Evolutionary conservation across 2,888 invertebrate species (phyloP).

Genomic region (Stenotaenia linearis): DNA sequence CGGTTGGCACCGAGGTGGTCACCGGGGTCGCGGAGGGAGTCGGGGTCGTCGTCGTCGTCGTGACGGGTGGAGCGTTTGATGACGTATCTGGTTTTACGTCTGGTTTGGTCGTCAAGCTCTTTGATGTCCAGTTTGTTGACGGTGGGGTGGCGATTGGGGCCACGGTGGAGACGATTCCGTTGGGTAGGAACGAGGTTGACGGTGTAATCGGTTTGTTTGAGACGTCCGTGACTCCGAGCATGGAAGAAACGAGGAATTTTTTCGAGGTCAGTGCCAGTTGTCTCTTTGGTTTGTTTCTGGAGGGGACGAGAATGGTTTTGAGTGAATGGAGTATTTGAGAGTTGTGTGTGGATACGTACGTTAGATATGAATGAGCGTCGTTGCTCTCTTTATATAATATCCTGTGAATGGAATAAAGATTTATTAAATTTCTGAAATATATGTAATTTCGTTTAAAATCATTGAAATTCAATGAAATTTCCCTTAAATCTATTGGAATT

Average conservation of each 20-base stretch:
- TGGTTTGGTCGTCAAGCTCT: not conserved
- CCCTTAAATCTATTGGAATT: too few species aligned
- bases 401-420: not conserved
- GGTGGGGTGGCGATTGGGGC: too few species aligned
- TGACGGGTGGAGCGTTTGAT: too few species aligned
- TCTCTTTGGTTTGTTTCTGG: constrained; percentile 15
- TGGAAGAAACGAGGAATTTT: not conserved
- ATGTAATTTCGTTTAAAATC: too few species aligned
- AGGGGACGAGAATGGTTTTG: too few species aligned
- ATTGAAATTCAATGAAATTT: too few species aligned
- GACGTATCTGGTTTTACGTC: not conserved
- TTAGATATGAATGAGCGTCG: constrained; percentile 34
- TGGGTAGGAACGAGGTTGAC: not conserved
- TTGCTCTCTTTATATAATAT: constrained; percentile 34
- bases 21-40: not conserved
- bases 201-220: not conserved
- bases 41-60: not conserved
- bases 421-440: constrained; percentile 12
- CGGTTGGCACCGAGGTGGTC: not conserved
- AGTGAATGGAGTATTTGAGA: too few species aligned
- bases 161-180: not conserved
- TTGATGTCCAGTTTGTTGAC: not conserved
- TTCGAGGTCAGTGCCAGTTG: not conserved
- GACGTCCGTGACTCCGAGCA: not conserved
- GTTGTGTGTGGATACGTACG: too few species aligned